phyloP scores from a whole-genome alignment of 2,888 invertebrate genomes.

The Drosophila paranaensis region DNA sequence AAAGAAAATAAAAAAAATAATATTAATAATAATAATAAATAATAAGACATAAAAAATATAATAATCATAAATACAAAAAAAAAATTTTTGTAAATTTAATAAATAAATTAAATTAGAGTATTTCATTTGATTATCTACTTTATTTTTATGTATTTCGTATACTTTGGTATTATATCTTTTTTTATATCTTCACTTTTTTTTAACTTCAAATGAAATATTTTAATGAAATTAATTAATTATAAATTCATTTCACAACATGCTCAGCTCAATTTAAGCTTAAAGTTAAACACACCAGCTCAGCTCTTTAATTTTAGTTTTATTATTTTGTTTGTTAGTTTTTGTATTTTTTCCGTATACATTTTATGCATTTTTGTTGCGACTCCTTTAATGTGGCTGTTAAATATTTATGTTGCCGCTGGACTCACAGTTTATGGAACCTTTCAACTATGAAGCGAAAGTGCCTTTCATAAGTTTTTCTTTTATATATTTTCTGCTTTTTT shows the following conservation, averaged over 20 bases:
- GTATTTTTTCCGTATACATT: not conserved
- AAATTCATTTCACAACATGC: not conserved
- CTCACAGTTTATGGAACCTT: conserved; percentile 22
- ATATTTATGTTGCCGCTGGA: not conserved
- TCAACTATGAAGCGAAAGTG: conserved; percentile 28
- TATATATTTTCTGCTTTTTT: not conserved
- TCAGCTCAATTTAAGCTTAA: not conserved
- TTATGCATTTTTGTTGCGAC: conserved; percentile 6
- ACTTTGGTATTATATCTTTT: no score
- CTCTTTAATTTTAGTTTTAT: conserved; percentile 3
- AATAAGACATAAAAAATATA: no score
- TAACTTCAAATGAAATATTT: no score
- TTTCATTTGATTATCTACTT: no score
- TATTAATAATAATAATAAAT: no score
- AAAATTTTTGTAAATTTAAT: no score
- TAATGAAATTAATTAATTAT: not conserved
- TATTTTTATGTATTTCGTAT: no score
- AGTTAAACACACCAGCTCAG: not conserved
- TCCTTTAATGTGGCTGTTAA: conserved; percentile 1
- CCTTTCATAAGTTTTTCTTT: conserved; percentile 1
- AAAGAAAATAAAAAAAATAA: no score
- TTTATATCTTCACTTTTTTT: no score
- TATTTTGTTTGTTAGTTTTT: conserved; percentile 4
- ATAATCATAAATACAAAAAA: no score
- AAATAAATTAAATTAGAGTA: no score